Percentiles rank a stretch among this genome's conserved stretches.
Conservation (phyloP, 2,113 vertebrate species). For the Natator depressus region DNA sequence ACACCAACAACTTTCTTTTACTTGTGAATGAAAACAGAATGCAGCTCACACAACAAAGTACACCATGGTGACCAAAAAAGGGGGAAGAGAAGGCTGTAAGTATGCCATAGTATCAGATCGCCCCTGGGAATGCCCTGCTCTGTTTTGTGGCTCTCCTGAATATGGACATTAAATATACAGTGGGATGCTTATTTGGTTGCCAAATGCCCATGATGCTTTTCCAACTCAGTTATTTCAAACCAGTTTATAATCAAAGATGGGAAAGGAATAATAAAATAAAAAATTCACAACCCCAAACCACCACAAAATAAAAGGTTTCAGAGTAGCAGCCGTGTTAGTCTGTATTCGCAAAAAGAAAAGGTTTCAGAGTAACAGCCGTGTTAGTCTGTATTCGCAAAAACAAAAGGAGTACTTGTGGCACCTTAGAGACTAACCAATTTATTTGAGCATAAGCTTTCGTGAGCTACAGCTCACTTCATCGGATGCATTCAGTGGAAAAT, state of each 20-base stretch:
- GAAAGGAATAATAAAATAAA: conserved; percentile 32
- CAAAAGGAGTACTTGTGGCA: too few species aligned
- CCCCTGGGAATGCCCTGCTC: neutral
- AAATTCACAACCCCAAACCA: neutral
- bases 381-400: too few species aligned
- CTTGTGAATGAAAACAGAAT: neutral
- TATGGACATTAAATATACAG: conserved; percentile 27
- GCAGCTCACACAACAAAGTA: neutral
- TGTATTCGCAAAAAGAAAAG: too few species aligned
- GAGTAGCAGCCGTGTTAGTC: too few species aligned
- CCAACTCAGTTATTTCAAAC: neutral
- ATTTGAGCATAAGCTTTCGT: too few species aligned
- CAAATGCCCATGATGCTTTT: conserved; percentile 24
- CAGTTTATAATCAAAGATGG: neutral
- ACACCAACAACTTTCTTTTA: conserved; percentile 18
- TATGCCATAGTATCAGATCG: neutral
- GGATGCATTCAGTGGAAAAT: too few species aligned
- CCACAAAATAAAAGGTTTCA: neutral
- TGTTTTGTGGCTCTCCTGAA: neutral
- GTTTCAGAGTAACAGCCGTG: too few species aligned
- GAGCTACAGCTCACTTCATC: too few species aligned
- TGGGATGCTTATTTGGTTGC: neutral
- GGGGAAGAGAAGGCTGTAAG: neutral
- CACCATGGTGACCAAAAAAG: neutral
- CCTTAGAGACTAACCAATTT: too few species aligned